phyloP scores from a whole-genome alignment of 2,797 vertebrate genomes.

The Myotis pilosus region DNA sequence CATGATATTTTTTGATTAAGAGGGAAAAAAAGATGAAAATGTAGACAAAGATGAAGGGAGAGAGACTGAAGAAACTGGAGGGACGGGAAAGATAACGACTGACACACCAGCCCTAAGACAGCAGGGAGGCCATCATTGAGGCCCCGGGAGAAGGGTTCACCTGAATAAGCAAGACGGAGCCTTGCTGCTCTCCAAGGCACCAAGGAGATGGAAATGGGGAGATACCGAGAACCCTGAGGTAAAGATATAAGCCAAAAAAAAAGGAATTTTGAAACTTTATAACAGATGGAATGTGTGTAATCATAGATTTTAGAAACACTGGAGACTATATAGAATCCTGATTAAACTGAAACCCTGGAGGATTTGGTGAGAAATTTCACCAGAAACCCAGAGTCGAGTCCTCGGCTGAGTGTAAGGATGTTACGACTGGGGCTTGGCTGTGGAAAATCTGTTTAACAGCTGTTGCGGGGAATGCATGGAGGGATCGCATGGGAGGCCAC shows the following conservation, averaged over 20 bases:
- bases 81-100: accelerated
- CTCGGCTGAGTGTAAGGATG: neutral
- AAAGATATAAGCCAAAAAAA: neutral
- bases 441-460: neutral
- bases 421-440: neutral
- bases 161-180: accelerated
- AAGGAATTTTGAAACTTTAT: neutral
- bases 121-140: too few species aligned
- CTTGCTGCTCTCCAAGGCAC: neutral
- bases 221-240: neutral
- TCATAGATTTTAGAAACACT: neutral
- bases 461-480: too few species aligned
- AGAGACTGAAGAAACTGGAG: neutral
- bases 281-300: neutral
- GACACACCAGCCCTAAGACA: accelerated
- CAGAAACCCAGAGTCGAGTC: neutral
- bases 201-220: neutral
- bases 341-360: neutral
- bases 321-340: neutral
- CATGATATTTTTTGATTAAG: neutral
- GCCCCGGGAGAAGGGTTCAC: accelerated
- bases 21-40: neutral
- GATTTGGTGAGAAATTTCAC: neutral
- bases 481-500: neutral
- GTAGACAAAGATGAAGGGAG: neutral